Evolutionary conservation across 2,113 vertebrate genomes (phyloP), one percentile per base, ranked within the genome.

Genomic region (Ardeotis arabs): DNA sequence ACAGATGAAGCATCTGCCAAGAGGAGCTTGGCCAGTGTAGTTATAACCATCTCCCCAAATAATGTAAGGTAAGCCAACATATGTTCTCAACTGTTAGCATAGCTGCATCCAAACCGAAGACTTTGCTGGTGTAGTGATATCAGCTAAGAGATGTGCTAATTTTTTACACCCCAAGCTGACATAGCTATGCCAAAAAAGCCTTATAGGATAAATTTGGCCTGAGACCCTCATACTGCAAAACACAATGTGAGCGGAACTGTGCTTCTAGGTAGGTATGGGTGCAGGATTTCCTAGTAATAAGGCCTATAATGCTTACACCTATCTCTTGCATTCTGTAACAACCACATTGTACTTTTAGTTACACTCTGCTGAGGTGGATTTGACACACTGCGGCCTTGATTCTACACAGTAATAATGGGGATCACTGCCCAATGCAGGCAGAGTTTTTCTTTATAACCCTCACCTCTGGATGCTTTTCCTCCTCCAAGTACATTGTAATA

Each of bases 1-100:
- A 83, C 39, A 80, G 70, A 35, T 50, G 31, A 89, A 91, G 68
- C 79, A 90, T 45, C 74, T 96, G 95, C 95, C 95, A 97, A 90
- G 37, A 86, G 75, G 31, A 83, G 47, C 68, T 88, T 92, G 90
- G 92, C 90, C 63, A 39, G 50, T 55, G 59, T 28, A 86, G 29
- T 66, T 70, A 69, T 17, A 86, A 73, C 67, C 39, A 53, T 41
- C 72, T 95, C 68, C 84, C 45, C 41, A 86, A 69, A 92, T 83
- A 88, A 88, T 3, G 63, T 52, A 73, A 94, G 53, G 53, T 66
- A 86, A 88, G 79, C 59, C 92, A 94, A 87, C 55, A 63, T 62
- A 76, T 80, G 92, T 62, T 93, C 90, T 88, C 83, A 86, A 59
- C 72, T 80, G 63, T 85, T 88, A 90, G 85, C 79, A 77, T 66